Conservation (phyloP, 2,888 invertebrate species). For the Xestia rhomboidea region DNA sequence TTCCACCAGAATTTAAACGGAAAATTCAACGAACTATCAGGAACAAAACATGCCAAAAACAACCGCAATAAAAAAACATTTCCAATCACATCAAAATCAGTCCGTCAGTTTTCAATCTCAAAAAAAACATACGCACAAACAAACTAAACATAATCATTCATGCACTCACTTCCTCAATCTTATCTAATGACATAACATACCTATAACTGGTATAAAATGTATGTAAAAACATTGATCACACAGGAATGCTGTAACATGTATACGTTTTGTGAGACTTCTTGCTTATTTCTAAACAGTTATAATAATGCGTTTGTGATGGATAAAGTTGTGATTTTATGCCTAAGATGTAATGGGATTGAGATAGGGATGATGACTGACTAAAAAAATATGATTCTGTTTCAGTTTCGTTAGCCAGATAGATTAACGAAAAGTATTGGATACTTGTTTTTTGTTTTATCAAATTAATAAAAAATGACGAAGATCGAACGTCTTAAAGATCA, state of each 20-base stretch:
- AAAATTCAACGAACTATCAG: no score
- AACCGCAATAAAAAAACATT: background rate
- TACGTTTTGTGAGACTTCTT: slow-evolving; percentile 34
- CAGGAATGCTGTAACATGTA: slow-evolving; percentile 23
- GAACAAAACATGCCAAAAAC: background rate
- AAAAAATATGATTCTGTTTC: no score
- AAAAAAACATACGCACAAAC: background rate
- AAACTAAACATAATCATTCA: background rate
- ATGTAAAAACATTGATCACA: slow-evolving; percentile 43
- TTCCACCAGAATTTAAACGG: no score
- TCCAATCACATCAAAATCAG: background rate
- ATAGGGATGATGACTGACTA: no score
- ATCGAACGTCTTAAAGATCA: no score
- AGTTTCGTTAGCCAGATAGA: no score
- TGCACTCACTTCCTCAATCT: slow-evolving; percentile 25
- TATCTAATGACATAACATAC: slow-evolving; percentile 17
- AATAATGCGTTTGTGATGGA: slow-evolving; percentile 14
- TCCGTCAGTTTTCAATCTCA: background rate
- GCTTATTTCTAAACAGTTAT: slow-evolving; percentile 37
- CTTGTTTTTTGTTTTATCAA: no score
- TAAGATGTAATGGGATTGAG: background rate
- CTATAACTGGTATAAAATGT: background rate
- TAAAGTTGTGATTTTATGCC: background rate
- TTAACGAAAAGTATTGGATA: no score
- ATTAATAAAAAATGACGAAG: no score